Percentiles rank a stretch among this genome's conserved stretches.
Conservation (phyloP, 2,888 invertebrate species). For the Dryobota labecula region DNA sequence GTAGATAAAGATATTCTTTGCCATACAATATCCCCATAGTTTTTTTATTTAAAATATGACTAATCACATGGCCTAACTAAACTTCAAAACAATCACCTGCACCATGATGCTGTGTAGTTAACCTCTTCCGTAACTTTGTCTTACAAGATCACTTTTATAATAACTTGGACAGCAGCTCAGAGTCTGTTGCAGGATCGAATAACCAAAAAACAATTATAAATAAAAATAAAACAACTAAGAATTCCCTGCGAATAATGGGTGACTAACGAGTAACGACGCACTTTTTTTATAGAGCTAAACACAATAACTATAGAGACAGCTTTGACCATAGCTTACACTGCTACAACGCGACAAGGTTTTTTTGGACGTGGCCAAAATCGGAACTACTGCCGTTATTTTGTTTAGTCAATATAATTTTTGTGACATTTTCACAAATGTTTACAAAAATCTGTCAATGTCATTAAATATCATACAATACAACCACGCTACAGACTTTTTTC, state of each 20-base stretch:
- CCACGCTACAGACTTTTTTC: too few relatives aligned
- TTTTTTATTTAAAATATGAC: conserved; percentile 21
- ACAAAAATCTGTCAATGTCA: too few relatives aligned
- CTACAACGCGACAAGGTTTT: background rate
- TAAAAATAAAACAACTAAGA: conserved; percentile 39
- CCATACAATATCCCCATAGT: background rate
- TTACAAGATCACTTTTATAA: background rate
- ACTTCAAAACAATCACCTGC: conserved; percentile 78
- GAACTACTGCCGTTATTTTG: too few relatives aligned
- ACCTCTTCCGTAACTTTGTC: conserved; percentile 41
- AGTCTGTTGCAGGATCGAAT: conserved; percentile 1
- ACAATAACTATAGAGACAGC: too few relatives aligned
- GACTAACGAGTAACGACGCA: conserved; percentile 22
- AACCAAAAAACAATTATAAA: conserved; percentile 32
- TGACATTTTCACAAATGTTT: too few relatives aligned
- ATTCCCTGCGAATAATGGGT: conserved; percentile 24
- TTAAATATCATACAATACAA: too few relatives aligned
- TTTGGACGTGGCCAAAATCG: too few relatives aligned
- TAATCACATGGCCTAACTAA: conserved; percentile 55
- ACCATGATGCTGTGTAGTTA: conserved; percentile 79
- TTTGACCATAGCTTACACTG: background rate
- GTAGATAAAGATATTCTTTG: background rate
- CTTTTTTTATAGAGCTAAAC: too few relatives aligned
- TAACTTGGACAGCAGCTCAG: background rate
- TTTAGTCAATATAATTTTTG: too few relatives aligned